Conservation (phyloP, 2,888 invertebrate species). For the Lithosia quadra region DNA sequence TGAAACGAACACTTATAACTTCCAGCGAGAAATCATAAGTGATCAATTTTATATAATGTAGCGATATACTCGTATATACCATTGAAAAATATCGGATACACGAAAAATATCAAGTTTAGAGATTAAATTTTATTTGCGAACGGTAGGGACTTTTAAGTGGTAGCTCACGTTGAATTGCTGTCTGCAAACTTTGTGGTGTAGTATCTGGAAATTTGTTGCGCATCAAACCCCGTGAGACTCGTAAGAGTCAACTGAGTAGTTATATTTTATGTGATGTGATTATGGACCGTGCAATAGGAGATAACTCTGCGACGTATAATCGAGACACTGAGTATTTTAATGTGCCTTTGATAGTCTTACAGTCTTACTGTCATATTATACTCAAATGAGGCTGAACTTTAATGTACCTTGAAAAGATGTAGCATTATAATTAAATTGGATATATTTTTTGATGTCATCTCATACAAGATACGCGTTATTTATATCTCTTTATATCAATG, state of each 20-base stretch:
- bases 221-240: slow-evolving; percentile 10
- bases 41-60: too few relatives aligned
- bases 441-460: too few relatives aligned
- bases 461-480: too few relatives aligned
- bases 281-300: background rate
- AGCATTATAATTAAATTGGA: too few relatives aligned
- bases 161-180: slow-evolving; percentile 20
- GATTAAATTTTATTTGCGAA: slow-evolving; percentile 27
- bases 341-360: background rate
- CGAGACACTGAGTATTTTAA: background rate
- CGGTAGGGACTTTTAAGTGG: slow-evolving; percentile 21
- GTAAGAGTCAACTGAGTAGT: slow-evolving; percentile 7
- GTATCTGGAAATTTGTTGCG: slow-evolving; percentile 12
- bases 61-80: slow-evolving; percentile 23
- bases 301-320: background rate
- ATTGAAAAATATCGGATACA: slow-evolving; percentile 32
- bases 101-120: slow-evolving; percentile 27
- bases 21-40: too few relatives aligned
- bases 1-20: too few relatives aligned
- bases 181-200: slow-evolving; percentile 22
- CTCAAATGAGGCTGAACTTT: background rate
- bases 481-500: too few relatives aligned
- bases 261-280: slow-evolving; percentile 17
- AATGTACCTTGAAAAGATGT: background rate
- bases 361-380: too few relatives aligned